Percentiles rank a stretch among this genome's conserved stretches.
Evolutionary conservation across 2,888 invertebrate genomes (phyloP).

Genomic region (Cepaea hortensis): DNA sequence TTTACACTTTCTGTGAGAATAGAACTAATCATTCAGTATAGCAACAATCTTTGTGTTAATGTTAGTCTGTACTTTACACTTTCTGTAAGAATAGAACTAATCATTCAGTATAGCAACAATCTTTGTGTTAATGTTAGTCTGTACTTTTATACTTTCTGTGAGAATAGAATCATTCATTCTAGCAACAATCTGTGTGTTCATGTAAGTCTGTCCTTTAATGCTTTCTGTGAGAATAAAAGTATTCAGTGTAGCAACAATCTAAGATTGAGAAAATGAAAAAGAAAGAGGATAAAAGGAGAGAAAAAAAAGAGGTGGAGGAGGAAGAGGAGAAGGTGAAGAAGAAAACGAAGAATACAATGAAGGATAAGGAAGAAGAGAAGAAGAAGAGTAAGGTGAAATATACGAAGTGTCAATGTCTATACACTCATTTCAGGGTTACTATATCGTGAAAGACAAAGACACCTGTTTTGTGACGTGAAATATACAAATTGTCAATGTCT

Average conservation of each 20-base stretch:
- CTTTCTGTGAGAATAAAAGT: conserved; percentile 76
- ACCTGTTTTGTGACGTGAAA: conserved; percentile 28
- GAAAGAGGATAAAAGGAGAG: too few species aligned
- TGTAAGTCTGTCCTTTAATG: conserved; percentile 68
- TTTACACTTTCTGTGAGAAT: conserved; percentile 75
- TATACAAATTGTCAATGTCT: neutral
- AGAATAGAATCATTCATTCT: neutral
- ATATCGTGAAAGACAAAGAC: conserved; percentile 13
- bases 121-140: conserved; percentile 82
- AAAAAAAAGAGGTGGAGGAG: too few species aligned
- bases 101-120: conserved; percentile 65
- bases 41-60: conserved; percentile 82
- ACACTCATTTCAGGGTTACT: too few species aligned
- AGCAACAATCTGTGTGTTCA: too few species aligned
- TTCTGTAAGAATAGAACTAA: conserved; percentile 76
- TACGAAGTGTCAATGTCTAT: too few species aligned
- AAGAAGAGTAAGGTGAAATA: too few species aligned
- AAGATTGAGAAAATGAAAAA: too few species aligned
- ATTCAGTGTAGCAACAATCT: conserved; percentile 78
- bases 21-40: conserved; percentile 62
- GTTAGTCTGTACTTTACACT: conserved; percentile 53
- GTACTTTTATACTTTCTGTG: neutral
- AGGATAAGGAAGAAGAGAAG: too few species aligned
- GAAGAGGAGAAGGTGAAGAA: too few species aligned
- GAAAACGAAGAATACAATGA: too few species aligned